Conservation (phyloP, 2,113 vertebrate species). For the Burhinus oedicnemus region DNA sequence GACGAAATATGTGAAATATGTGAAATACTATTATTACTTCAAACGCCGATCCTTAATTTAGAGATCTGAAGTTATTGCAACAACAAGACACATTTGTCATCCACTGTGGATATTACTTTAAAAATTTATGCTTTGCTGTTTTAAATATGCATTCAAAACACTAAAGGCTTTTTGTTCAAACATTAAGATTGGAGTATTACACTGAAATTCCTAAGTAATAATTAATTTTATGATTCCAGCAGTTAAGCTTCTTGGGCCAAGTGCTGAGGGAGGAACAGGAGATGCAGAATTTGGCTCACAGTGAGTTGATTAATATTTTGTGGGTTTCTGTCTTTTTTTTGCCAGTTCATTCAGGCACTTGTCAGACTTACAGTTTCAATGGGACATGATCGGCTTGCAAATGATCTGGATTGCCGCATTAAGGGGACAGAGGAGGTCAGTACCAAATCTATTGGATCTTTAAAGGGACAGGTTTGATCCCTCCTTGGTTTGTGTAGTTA, state of each 20-base stretch:
- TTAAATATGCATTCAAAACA: conserved; percentile 51
- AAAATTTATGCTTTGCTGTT: conserved; percentile 36
- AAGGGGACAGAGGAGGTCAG: background rate
- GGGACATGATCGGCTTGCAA: background rate
- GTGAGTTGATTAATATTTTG: background rate
- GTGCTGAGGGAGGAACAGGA: background rate
- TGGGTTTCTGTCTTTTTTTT: background rate
- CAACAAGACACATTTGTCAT: conserved; percentile 20
- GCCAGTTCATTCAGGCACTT: background rate
- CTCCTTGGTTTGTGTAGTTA: background rate
- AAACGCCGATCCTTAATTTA: conserved; percentile 33
- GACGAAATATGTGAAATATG: background rate
- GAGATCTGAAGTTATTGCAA: conserved; percentile 33
- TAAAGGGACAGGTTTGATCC: background rate
- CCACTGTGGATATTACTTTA: conserved; percentile 13
- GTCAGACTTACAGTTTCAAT: background rate
- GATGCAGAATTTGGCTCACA: background rate
- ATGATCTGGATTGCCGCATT: background rate
- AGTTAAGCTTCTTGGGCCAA: background rate
- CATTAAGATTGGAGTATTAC: conserved; percentile 13
- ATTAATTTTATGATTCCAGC: conserved; percentile 30
- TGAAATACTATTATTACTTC: conserved; percentile 30
- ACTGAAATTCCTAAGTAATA: conserved; percentile 21
- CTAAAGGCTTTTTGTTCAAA: conserved; percentile 33
- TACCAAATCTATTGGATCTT: background rate